Evolutionary conservation across 2,113 vertebrate species (phyloP).

Genomic region (Oreotragus oreotragus): DNA sequence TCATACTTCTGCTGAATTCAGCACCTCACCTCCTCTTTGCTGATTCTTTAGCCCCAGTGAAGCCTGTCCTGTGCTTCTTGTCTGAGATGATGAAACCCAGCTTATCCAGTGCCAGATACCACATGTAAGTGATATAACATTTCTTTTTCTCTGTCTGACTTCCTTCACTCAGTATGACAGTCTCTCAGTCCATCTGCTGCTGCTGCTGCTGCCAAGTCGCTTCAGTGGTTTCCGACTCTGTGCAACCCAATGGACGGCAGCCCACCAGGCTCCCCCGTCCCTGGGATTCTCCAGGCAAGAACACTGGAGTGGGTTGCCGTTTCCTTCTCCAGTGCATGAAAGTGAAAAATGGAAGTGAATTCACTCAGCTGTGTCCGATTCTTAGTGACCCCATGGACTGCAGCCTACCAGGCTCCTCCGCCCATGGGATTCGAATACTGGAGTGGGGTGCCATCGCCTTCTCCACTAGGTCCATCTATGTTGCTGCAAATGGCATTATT

Average conservation of each 20-base stretch:
- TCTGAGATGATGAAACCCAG: background rate
- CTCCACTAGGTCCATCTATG: background rate
- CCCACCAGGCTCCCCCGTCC: too few species aligned
- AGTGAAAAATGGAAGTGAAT: too few species aligned
- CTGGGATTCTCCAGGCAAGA: too few species aligned
- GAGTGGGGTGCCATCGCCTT: too few species aligned
- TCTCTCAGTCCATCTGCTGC: background rate
- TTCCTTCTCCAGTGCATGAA: too few species aligned
- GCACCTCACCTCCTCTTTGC: background rate
- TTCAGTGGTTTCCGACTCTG: too few species aligned
- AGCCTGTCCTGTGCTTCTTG: background rate
- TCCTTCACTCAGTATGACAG: background rate
- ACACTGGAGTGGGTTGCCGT: too few species aligned
- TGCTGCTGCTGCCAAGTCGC: too few species aligned
- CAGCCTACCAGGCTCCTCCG: too few species aligned
- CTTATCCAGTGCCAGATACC: background rate
- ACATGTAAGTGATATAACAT: background rate
- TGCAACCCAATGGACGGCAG: rapidly evolving
- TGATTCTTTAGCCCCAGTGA: background rate
- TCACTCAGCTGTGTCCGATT: rapidly evolving
- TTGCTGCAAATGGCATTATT: background rate
- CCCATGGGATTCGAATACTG: too few species aligned
- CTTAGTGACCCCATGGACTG: too few species aligned
- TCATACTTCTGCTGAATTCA: background rate
- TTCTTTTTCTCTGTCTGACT: background rate